Percentiles rank a stretch among this genome's conserved stretches.
These are phyloP conservation scores for Hylomyscus alleni DNA, from an alignment of 2,797 vertebrate genomes.

Conservation along the genomic window DNA sequence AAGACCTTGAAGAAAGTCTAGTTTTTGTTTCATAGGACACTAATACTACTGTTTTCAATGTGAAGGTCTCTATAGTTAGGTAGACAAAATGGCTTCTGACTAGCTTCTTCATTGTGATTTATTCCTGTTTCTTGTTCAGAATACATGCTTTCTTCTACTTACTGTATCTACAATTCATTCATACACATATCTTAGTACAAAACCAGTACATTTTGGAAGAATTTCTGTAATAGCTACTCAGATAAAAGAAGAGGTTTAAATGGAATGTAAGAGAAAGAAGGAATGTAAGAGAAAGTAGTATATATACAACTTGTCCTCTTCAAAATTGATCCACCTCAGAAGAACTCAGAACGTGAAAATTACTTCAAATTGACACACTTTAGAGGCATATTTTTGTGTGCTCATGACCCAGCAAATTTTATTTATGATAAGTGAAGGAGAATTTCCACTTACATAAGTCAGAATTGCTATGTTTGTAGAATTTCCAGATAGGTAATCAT, in stretches of 20 bases:
- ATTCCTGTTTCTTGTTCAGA: neutral
- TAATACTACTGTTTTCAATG: neutral
- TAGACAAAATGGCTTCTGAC: neutral
- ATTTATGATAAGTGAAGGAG: constrained; percentile 29
- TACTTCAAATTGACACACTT: neutral
- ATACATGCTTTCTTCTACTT: neutral
- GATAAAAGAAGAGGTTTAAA: neutral
- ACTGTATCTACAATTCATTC: neutral
- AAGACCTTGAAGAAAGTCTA: neutral
- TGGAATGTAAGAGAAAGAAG: neutral
- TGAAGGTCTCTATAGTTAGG: neutral
- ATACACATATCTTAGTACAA: neutral
- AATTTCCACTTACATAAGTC: constrained; percentile 42
- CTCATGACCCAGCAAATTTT: neutral
- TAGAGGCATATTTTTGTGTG: neutral
- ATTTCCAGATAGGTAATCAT: constrained; percentile 66
- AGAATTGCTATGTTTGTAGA: constrained; percentile 61
- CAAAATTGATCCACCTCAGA: neutral
- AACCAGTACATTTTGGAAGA: neutral
- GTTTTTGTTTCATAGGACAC: neutral
- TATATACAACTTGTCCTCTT: neutral
- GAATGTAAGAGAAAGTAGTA: neutral
- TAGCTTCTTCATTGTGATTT: neutral
- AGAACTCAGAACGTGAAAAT: neutral
- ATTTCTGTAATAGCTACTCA: neutral